Conservation (phyloP, 2,113 vertebrate species). For the Pomatostomus ruficeps region DNA sequence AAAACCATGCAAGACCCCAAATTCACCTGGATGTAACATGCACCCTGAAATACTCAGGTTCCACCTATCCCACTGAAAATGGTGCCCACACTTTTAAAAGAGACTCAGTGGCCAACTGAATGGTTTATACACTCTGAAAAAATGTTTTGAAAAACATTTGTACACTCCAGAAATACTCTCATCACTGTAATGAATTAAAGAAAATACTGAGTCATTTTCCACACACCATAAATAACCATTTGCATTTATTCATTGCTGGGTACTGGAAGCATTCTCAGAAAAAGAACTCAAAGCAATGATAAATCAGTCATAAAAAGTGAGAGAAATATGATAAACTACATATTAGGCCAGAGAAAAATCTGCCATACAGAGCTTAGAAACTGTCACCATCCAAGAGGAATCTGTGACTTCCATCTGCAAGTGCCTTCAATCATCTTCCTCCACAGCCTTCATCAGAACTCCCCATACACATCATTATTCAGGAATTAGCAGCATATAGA, state of each 20-base stretch:
- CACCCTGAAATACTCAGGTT: neutral
- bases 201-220: slow-evolving; percentile 36
- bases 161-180: neutral
- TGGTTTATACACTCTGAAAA: neutral
- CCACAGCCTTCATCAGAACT: slow-evolving; percentile 10
- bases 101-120: neutral
- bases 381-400: slow-evolving; percentile 32
- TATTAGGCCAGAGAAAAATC: slow-evolving; percentile 44
- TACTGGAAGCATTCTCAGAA: slow-evolving; percentile 5
- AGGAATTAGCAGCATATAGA: neutral
- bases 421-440: slow-evolving; percentile 46
- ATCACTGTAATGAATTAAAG: slow-evolving; percentile 19
- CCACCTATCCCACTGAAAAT: neutral
- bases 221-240: slow-evolving; percentile 38
- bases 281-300: slow-evolving; percentile 26
- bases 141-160: neutral
- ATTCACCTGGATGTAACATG: neutral
- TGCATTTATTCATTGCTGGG: slow-evolving; percentile 31
- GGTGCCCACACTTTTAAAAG: neutral
- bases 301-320: slow-evolving; percentile 50
- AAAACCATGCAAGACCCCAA: neutral
- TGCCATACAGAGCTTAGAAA: slow-evolving; percentile 28
- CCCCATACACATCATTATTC: neutral
- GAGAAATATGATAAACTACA: slow-evolving; percentile 41
- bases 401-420: slow-evolving; percentile 49